Conservation (phyloP, 2,797 vertebrate genomes). For the Thunnus albacares region DNA sequence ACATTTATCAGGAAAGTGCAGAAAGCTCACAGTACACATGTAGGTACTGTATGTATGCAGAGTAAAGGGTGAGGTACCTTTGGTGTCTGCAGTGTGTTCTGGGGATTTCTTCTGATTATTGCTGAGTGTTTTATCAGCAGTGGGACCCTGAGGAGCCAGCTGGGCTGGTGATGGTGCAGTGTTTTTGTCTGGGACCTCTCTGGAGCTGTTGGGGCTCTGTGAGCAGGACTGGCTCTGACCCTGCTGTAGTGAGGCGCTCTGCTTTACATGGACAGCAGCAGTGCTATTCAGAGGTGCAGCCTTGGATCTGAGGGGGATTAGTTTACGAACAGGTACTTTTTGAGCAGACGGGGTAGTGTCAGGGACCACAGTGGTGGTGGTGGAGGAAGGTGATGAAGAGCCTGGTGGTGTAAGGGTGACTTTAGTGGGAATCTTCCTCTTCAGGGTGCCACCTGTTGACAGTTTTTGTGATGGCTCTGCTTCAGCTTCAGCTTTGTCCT, state of each 20-base stretch:
- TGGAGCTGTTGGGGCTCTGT: slow-evolving; percentile 28
- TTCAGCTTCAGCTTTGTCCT: slow-evolving; percentile 35
- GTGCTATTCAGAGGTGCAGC: slow-evolving; percentile 25
- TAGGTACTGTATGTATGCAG: neutral
- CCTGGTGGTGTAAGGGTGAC: neutral
- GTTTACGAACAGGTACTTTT: slow-evolving; percentile 56
- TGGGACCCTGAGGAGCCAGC: slow-evolving; percentile 2
- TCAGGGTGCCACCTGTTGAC: slow-evolving; percentile 26
- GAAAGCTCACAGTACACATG: neutral
- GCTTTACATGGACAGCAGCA: slow-evolving; percentile 6
- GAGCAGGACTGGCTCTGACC: neutral
- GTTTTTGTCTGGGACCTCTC: slow-evolving; percentile 31
- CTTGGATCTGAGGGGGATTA: slow-evolving; percentile 55
- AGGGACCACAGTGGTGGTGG: neutral
- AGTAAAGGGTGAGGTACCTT: slow-evolving; percentile 73
- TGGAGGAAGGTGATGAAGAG: slow-evolving; percentile 36
- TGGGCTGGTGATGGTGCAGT: slow-evolving; percentile 20
- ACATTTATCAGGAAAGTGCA: neutral
- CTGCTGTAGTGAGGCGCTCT: slow-evolving; percentile 28
- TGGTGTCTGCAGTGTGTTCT: slow-evolving; percentile 63
- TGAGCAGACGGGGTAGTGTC: slow-evolving; percentile 31
- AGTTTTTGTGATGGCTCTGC: slow-evolving; percentile 40
- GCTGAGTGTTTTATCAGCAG: slow-evolving; percentile 51
- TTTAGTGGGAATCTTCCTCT: slow-evolving; percentile 49
- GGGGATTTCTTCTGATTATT: slow-evolving; percentile 64